phyloP scores from a whole-genome alignment of 2,888 invertebrate species.

The Strigamia transsilvanica region DNA sequence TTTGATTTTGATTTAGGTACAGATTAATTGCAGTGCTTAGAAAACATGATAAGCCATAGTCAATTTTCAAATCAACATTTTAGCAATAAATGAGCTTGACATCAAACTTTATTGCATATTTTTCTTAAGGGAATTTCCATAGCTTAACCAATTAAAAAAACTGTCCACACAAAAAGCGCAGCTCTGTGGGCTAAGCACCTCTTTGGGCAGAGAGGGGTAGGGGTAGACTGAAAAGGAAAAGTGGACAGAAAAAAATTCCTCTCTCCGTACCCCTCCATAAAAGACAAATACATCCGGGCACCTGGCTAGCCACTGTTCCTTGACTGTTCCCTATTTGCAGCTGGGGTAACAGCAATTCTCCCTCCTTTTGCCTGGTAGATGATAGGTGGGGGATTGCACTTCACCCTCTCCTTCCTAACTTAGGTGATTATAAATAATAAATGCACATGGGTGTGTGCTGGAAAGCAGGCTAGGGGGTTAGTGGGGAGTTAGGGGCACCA shows the following conservation, averaged over 20 bases:
- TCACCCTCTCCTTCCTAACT: slow-evolving; percentile 34
- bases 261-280: neutral
- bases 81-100: neutral
- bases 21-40: no score
- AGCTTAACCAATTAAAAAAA: slow-evolving; percentile 1
- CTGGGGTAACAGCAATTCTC: neutral
- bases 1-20: no score
- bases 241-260: slow-evolving; percentile 26
- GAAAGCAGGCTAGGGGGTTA: slow-evolving; percentile 3
- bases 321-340: slow-evolving; percentile 37
- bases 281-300: slow-evolving; percentile 42
- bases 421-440: slow-evolving; percentile 51
- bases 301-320: slow-evolving; percentile 37
- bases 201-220: slow-evolving; percentile 17
- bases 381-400: slow-evolving; percentile 33
- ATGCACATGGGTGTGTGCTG: slow-evolving; percentile 46
- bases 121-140: neutral
- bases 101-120: neutral
- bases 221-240: slow-evolving; percentile 35
- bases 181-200: slow-evolving; percentile 41
- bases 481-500: slow-evolving; percentile 13
- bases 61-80: no score
- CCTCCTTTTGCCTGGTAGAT: slow-evolving; percentile 23
- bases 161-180: slow-evolving; percentile 33
- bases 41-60: no score